Evolutionary conservation across 2,888 invertebrate genomes (phyloP), one percentile per base, ranked within the genome.

Genomic region (Drosophila colorata): DNA sequence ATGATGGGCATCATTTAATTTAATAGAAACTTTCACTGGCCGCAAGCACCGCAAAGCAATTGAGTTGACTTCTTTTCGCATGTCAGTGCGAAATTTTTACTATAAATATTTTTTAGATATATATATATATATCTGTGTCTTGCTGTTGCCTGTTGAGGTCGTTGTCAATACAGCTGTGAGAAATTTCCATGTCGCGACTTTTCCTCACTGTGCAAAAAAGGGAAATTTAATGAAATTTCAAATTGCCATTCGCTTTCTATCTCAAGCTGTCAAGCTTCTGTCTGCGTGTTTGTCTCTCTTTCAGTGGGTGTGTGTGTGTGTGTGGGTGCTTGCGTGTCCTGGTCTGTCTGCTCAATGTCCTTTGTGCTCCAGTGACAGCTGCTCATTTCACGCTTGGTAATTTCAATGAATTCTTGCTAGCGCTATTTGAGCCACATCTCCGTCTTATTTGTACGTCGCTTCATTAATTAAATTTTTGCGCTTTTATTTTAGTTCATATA

Each of bases 161-260:
- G 35, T 44, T 64, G 64, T 61, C 66, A 68, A 80, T 76, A 58
- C 46, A 68, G 55, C 47, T 66, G 64, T 33, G 56, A 28, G 47
- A 46, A 44, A 82, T 73, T 73, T 82, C 28, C 72, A 72, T 66
- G 49, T 20, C 53, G 49, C 55, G 57, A 66, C 47, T 46, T 56
- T 60, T 55, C 53, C 59, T 37, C 33, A 64, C 53, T 64, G 58
- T 64, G 41, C 59, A 40, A 74, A 69, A 67, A 63, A 71, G 82
- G 69, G 66, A 85, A 89, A 85, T 85, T 89, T 87, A 85, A 85
- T 85, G 89, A 85, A 85, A 87, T 89, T 85, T 89, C 86, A 89
- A 87, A 81, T 87, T 87, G 79, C 79, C 72, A 80, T 56, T 83
- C 69, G 70, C 78, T 72, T 70, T 70, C 81, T 83, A 68, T 75